Base-by-base conservation (phyloP, 2,888 invertebrate species). In the Trypoxylon attenuatum region DNA sequence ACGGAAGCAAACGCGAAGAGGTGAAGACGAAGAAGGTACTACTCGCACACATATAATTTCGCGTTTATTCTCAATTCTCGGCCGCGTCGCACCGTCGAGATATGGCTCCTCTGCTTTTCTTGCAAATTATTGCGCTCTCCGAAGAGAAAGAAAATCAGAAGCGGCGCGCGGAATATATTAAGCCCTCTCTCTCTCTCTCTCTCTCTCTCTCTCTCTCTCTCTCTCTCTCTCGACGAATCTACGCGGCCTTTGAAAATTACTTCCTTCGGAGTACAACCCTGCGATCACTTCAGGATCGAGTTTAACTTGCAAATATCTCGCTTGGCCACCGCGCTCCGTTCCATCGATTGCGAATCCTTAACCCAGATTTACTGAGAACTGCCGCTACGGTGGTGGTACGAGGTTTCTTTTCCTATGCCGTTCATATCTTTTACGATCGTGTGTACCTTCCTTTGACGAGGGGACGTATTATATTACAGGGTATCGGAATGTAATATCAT, bases 1-100 rank as follows among this genome's bases (percentile, higher is more conserved):
- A n/a, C n/a, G n/a, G n/a, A n/a, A n/a, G n/a, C n/a, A n/a, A n/a
- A n/a, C n/a, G n/a, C n/a, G n/a, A n/a, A n/a, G n/a, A n/a, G n/a
- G n/a, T n/a, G n/a, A n/a, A n/a, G n/a, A n/a, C n/a, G n/a, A n/a
- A n/a, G n/a, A n/a, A n/a, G n/a, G n/a, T n/a, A n/a, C n/a, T n/a
- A n/a, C n/a, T n/a, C 33, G 29, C 23, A 55, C 49, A 18, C 54
- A 29, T 61, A 49, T 54, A 71, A 73, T 74, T 69, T 69, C 49
- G 45, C 49, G 56, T 72, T 62, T 62, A 51, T 67, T 51, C 56
- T 25, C 22, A 53, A 54, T 50, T 63, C 58, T 54, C 46, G 22
- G 61, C 13, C 21, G n/a, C 10, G 22, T 22, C 22, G 43, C 22
- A 5, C n/a, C 43, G 29, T 15, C 33, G n/a, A 33, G 10, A 8